These are phyloP conservation scores for Zygogramma bicolorata DNA, from an alignment of 2,888 invertebrate genomes.

Conservation along the genomic window DNA sequence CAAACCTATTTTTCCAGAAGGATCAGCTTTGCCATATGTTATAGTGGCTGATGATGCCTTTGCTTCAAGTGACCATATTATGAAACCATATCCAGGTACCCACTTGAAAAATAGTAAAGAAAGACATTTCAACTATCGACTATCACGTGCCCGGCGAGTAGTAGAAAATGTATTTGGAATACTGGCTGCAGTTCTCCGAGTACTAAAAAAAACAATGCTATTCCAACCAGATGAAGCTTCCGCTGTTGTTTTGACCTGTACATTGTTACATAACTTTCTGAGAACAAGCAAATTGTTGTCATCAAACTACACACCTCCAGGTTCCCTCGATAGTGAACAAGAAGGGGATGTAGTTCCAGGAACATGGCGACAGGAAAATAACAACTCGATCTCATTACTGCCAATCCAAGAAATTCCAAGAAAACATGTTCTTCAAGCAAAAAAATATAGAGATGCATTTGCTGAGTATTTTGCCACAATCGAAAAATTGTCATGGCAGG, in stretches of 20 bases:
- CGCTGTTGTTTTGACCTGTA: conserved; percentile 21
- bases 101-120: conserved; percentile 24
- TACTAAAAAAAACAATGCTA: conserved; percentile 36
- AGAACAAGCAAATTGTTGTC: conserved; percentile 22
- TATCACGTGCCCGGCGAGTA: conserved; percentile 33
- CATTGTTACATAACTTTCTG: conserved; percentile 29
- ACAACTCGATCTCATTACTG: conserved; percentile 13
- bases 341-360: conserved; percentile 23
- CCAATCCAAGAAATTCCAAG: conserved; percentile 20
- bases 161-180: conserved; percentile 45
- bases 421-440: conserved; percentile 20
- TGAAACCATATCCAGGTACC: conserved; percentile 40
- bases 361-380: conserved; percentile 23
- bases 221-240: conserved; percentile 32
- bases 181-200: conserved; percentile 35
- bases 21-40: conserved; percentile 10
- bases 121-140: conserved; percentile 41
- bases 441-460: conserved; percentile 8
- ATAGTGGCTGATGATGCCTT: conserved; percentile 56
- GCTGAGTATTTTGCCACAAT: conserved; percentile 6
- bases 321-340: conserved; percentile 29
- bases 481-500: conserved; percentile 11
- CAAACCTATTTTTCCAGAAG: not conserved
- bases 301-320: conserved; percentile 16
- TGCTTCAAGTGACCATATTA: conserved; percentile 15